A percentile compares a stretch with the other conserved stretches of the same genome.
Conservation (phyloP, 2,113 vertebrate species). For the Oncorhynchus kisutch region DNA sequence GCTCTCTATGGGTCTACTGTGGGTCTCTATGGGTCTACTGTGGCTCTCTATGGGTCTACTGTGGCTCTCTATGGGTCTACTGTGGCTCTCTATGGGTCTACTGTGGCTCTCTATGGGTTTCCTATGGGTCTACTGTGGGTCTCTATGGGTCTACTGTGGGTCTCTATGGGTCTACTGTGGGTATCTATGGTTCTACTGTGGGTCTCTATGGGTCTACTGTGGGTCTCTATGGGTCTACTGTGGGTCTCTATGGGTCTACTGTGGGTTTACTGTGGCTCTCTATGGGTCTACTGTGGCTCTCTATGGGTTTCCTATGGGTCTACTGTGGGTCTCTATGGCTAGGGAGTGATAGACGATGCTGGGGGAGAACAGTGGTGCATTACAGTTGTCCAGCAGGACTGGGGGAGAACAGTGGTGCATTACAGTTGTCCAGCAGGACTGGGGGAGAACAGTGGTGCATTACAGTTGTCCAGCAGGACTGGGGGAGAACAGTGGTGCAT, state of each 20-base stretch:
- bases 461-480: slow-evolving; percentile 54
- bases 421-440: slow-evolving; percentile 53
- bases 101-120: too few species aligned
- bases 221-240: too few species aligned
- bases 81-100: too few species aligned
- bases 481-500: slow-evolving; percentile 50
- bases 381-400: slow-evolving; percentile 53
- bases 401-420: slow-evolving; percentile 49
- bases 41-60: too few species aligned
- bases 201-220: too few species aligned
- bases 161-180: too few species aligned
- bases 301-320: slow-evolving; percentile 21
- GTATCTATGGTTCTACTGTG: too few species aligned
- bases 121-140: too few species aligned
- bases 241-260: not conserved
- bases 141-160: too few species aligned
- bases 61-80: too few species aligned
- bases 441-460: slow-evolving; percentile 49
- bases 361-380: slow-evolving; percentile 50
- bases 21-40: too few species aligned
- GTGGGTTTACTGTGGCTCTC: slow-evolving; percentile 28
- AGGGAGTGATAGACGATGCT: slow-evolving; percentile 60
- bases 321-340: slow-evolving; percentile 47
- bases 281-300: not conserved
- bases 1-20: too few species aligned